Conservation (phyloP, 2,113 vertebrate genomes). For the Thalassarche chlororhynchos region DNA sequence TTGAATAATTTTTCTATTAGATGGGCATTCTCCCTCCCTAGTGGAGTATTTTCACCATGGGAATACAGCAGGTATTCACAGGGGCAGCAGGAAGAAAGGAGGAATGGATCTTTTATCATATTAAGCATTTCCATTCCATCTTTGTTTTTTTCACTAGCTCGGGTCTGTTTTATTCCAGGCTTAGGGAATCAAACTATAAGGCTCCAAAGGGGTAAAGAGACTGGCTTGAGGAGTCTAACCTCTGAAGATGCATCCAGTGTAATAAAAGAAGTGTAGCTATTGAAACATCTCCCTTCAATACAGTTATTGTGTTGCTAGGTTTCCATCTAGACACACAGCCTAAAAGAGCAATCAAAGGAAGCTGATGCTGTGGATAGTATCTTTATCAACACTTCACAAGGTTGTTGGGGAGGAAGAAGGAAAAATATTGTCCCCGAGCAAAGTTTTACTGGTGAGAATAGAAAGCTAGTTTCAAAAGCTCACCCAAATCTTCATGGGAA, state of each 20-base stretch:
- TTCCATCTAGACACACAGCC: constrained; percentile 47
- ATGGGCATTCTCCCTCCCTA: neutral
- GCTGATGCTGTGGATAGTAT: neutral
- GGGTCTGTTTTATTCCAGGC: constrained; percentile 3
- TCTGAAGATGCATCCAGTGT: neutral
- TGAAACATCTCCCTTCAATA: constrained; percentile 31
- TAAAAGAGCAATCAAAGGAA: constrained; percentile 48
- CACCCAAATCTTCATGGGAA: neutral
- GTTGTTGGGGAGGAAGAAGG: neutral
- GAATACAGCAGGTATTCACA: neutral
- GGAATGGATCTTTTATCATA: neutral
- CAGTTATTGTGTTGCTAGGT: constrained; percentile 56
- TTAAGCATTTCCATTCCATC: neutral
- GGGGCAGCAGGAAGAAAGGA: neutral
- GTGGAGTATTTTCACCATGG: neutral
- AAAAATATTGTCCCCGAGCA: neutral
- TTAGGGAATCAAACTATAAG: neutral
- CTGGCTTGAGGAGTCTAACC: neutral
- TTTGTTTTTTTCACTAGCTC: neutral
- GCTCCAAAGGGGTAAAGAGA: constrained; percentile 9
- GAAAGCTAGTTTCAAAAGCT: neutral
- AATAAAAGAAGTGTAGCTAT: constrained; percentile 34
- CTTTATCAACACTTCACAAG: constrained; percentile 24
- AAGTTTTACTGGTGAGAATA: neutral
- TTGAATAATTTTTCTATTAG: neutral